Percentiles rank a stretch among this genome's conserved stretches.
Evolutionary conservation across 2,888 invertebrate species (phyloP).

Genomic region (Eristalis pertinax): DNA sequence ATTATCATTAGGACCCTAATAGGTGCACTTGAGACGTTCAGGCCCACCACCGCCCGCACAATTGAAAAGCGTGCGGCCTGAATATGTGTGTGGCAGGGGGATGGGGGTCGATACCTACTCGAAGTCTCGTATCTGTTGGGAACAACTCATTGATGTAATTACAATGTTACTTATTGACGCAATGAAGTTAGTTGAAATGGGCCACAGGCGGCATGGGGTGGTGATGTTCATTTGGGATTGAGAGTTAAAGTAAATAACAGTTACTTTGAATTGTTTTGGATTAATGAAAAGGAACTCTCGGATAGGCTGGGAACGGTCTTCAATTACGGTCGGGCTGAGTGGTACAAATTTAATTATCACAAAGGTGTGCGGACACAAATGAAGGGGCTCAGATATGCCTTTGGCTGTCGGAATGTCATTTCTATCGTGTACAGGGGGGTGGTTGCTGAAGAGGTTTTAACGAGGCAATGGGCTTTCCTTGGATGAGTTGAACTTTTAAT

Average conservation of each 20-base stretch:
- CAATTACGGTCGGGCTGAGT: slow-evolving; percentile 8
- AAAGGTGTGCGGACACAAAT: slow-evolving; percentile 1
- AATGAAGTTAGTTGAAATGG: slow-evolving; percentile 41
- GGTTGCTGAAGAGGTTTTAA: background rate
- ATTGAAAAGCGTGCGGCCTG: slow-evolving; percentile 18
- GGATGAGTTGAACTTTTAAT: background rate
- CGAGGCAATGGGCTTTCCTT: background rate
- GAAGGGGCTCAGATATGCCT: background rate
- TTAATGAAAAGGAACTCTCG: slow-evolving; percentile 23
- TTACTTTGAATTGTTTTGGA: slow-evolving; percentile 51
- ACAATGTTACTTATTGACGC: slow-evolving; percentile 58
- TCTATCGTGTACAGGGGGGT: background rate
- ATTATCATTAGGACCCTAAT: slow-evolving; percentile 62
- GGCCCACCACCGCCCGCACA: background rate
- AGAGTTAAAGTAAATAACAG: slow-evolving; percentile 51
- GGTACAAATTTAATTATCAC: slow-evolving; percentile 36
- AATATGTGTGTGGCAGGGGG: background rate
- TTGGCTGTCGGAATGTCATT: background rate
- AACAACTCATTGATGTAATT: slow-evolving; percentile 51
- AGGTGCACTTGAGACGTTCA: slow-evolving; percentile 56
- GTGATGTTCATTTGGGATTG: slow-evolving; percentile 49
- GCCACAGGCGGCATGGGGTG: slow-evolving; percentile 5
- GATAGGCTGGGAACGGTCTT: slow-evolving; percentile 8
- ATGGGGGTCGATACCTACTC: background rate
- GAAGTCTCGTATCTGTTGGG: slow-evolving; percentile 3